Evolutionary conservation across 2,113 vertebrate genomes (phyloP).

Genomic region (Meleagris gallopavo): DNA sequence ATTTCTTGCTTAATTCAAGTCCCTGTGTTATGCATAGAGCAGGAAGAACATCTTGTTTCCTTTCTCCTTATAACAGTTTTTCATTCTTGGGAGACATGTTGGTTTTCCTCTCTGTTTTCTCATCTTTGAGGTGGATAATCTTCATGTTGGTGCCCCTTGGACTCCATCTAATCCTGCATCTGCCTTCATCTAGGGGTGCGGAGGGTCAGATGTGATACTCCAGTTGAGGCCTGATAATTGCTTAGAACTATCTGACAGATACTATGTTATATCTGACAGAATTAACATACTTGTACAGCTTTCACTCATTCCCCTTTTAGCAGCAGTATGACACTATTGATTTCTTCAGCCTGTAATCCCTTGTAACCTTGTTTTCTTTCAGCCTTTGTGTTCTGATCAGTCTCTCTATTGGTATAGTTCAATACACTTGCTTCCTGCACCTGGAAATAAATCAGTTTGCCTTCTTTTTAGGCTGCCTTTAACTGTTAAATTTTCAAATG

Average conservation of each 20-base stretch:
- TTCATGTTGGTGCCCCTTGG: not conserved
- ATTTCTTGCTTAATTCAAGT: not conserved
- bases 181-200: not conserved
- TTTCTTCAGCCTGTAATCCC: not conserved
- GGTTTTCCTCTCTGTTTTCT: not conserved
- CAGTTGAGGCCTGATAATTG: not conserved
- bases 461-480: not conserved
- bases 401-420: not conserved
- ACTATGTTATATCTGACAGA: not conserved
- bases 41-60: constrained; percentile 11
- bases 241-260: not conserved
- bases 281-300: not conserved
- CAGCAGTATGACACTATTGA: accelerated
- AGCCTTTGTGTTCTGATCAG: not conserved
- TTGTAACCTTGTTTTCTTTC: not conserved
- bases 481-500: not conserved
- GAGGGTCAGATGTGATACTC: not conserved
- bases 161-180: not conserved
- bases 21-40: not conserved
- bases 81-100: not conserved
- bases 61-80: not conserved
- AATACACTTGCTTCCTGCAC: not conserved
- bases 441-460: not conserved
- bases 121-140: not conserved
- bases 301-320: not conserved